Percentiles rank a stretch among this genome's conserved stretches.
Conservation (phyloP, 2,113 vertebrate species). For the Origma solitaria region DNA sequence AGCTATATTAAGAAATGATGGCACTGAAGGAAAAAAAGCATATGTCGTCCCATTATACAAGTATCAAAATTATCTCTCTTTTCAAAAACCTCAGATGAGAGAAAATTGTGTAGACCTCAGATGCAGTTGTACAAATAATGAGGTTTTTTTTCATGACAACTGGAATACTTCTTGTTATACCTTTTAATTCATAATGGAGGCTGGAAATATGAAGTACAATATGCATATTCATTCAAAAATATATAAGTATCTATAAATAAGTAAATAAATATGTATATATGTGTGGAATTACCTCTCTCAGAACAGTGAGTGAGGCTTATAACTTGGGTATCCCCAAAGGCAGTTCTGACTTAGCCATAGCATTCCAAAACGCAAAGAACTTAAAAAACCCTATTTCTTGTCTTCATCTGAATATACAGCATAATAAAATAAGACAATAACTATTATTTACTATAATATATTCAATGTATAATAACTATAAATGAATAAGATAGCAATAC, state of each 20-base stretch:
- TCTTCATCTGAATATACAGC: neutral
- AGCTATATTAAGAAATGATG: neutral
- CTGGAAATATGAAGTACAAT: neutral
- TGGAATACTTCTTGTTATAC: neutral
- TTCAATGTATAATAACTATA: neutral
- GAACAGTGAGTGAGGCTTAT: neutral
- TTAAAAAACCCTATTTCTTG: neutral
- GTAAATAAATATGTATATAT: neutral
- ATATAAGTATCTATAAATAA: neutral
- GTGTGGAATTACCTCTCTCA: neutral
- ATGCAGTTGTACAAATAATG: neutral
- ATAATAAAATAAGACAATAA: neutral
- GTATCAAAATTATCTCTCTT: neutral
- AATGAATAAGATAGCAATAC: neutral
- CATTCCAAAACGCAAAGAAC: neutral
- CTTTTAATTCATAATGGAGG: neutral
- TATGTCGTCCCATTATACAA: neutral
- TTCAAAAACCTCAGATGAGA: neutral
- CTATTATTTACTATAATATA: neutral
- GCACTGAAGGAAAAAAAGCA: neutral
- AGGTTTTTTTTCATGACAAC: neutral
- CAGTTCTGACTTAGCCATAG: neutral
- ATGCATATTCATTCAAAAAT: neutral
- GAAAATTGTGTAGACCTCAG: neutral
- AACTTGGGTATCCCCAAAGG: neutral